Conservation (phyloP, 2,888 invertebrate genomes). For the Allolobophora icterica region DNA sequence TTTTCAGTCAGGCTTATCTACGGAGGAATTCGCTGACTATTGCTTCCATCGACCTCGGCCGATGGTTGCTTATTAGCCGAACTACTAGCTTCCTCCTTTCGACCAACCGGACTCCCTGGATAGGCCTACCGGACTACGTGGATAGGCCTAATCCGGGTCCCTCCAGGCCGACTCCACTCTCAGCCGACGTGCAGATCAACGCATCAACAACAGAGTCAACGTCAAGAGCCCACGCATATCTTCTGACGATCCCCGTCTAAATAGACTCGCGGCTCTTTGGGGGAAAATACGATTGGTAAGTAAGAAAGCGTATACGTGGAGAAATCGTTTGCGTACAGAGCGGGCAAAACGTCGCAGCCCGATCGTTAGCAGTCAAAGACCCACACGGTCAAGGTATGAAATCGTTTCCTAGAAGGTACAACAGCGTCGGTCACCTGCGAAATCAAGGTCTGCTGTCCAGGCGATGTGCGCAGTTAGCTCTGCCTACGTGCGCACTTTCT, state of each 20-base stretch:
- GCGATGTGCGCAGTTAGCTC: not conserved
- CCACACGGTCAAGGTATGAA: not conserved
- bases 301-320: not conserved
- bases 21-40: not conserved
- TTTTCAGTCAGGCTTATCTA: not conserved
- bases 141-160: not conserved
- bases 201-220: not conserved
- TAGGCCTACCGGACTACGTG: not conserved
- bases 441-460: not conserved
- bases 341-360: not conserved
- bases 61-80: not conserved
- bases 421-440: not conserved
- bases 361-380: not conserved
- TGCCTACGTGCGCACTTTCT: not conserved
- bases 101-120: not conserved
- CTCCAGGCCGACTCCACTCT: not conserved
- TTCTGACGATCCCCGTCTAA: not conserved
- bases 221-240: not conserved
- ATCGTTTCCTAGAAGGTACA: not conserved
- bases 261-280: not conserved
- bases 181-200: not conserved
- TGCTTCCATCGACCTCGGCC: not conserved
- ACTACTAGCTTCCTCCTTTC: not conserved
- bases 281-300: not conserved
- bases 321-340: not conserved